Evolutionary conservation across 2,113 vertebrate genomes (phyloP).

Genomic region (Pteronura brasiliensis): DNA sequence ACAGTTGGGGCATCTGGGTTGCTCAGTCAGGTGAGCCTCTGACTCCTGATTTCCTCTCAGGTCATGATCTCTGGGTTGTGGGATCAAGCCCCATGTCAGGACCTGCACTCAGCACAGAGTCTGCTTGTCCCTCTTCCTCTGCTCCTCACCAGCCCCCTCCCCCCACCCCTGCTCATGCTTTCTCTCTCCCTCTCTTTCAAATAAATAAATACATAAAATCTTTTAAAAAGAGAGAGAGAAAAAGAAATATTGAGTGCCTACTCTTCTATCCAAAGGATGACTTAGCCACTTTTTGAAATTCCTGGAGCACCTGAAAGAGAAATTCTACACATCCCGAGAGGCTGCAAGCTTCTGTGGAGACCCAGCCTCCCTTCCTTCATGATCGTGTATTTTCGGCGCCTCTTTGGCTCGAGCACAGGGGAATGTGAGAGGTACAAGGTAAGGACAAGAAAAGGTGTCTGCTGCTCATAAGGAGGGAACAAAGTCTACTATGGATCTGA

Average conservation of each 20-base stretch:
- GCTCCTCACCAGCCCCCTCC: too few relatives aligned
- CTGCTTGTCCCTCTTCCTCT: too few relatives aligned
- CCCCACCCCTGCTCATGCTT: too few relatives aligned
- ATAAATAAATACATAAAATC: background rate
- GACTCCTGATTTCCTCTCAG: background rate
- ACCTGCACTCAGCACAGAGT: too few relatives aligned
- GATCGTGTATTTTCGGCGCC: background rate
- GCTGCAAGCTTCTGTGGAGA: background rate
- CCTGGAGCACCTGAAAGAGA: background rate
- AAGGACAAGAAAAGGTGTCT: background rate
- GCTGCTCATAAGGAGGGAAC: background rate
- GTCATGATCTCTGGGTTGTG: background rate
- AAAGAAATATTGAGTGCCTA: background rate
- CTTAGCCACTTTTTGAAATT: background rate
- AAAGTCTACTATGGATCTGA: background rate
- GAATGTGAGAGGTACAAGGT: background rate
- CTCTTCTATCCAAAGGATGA: background rate
- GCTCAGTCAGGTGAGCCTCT: background rate
- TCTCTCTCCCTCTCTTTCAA: background rate
- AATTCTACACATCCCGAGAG: accelerated
- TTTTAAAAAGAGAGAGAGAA: background rate
- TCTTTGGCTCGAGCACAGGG: background rate
- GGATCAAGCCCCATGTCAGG: too few relatives aligned
- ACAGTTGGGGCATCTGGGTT: background rate
- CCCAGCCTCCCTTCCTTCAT: background rate